These are phyloP conservation scores for Thecophora atra DNA, from an alignment of 2,888 invertebrate species.

Conservation along the genomic window DNA sequence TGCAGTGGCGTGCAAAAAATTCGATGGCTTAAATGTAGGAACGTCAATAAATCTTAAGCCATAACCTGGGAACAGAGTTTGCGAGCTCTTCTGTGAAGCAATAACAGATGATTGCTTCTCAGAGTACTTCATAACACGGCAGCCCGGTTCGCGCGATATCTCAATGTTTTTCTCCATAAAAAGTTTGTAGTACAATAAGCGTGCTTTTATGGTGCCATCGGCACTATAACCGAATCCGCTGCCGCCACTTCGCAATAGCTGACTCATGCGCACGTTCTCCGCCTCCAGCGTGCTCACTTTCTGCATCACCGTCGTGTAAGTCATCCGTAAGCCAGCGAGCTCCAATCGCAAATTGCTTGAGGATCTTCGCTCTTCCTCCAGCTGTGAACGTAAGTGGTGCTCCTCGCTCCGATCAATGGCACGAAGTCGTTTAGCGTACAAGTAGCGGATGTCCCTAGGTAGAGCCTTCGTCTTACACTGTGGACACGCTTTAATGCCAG, in stretches of 20 bases:
- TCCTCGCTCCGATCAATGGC: conserved; percentile 83
- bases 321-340: conserved; percentile 67
- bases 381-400: conserved; percentile 72
- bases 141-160: conserved; percentile 76
- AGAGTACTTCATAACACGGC: conserved; percentile 81
- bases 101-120: conserved; percentile 73
- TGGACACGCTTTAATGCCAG: conserved; percentile 75
- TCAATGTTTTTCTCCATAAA: conserved; percentile 74
- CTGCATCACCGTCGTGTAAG: conserved; percentile 49
- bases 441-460: conserved; percentile 75
- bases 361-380: conserved; percentile 70
- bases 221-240: conserved; percentile 37
- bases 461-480: conserved; percentile 84
- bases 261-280: conserved; percentile 55
- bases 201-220: conserved; percentile 24
- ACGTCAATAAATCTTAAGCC: conserved; percentile 79
- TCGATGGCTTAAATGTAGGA: conserved; percentile 72
- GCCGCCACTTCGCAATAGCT: conserved; percentile 47
- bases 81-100: conserved; percentile 79
- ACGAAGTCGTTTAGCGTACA: conserved; percentile 81
- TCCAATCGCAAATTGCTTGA: conserved; percentile 73
- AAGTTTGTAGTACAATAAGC: conserved; percentile 55
- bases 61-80: conserved; percentile 78
- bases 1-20: conserved; percentile 78
- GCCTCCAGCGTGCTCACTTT: conserved; percentile 51